A percentile compares a stretch with the other conserved stretches of the same genome.
Conservation (phyloP, 2,797 vertebrate genomes). For the Hybognathus amarus region DNA sequence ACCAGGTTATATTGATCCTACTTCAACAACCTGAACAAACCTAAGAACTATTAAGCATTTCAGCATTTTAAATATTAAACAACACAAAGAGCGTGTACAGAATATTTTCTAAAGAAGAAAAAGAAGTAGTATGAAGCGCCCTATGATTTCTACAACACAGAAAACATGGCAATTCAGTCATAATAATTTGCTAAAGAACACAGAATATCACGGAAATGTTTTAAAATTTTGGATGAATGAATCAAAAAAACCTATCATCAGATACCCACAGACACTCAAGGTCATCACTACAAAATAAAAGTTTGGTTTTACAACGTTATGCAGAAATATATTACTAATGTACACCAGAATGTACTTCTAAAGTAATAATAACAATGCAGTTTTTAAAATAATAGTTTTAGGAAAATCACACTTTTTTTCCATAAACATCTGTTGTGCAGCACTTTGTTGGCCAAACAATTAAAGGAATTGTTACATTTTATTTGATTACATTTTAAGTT, state of each 20-base stretch:
- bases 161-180: too few species aligned
- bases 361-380: too few species aligned
- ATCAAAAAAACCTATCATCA: too few species aligned
- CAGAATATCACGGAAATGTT: too few species aligned
- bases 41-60: background rate
- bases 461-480: background rate
- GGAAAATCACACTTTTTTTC: background rate
- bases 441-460: background rate
- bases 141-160: background rate
- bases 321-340: background rate
- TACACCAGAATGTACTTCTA: background rate
- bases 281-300: background rate
- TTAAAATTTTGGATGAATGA: too few species aligned
- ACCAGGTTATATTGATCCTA: slow-evolving; percentile 11
- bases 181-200: too few species aligned
- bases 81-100: background rate
- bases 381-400: background rate
- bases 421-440: background rate
- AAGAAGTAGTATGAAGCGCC: background rate
- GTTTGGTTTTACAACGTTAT: background rate
- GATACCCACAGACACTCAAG: background rate
- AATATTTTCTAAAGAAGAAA: too few species aligned
- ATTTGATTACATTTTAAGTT: background rate
- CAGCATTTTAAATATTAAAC: background rate
- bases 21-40: slow-evolving; percentile 21